These are phyloP conservation scores for Deilephila elpenor DNA, from an alignment of 2,888 invertebrate species.

Conservation along the genomic window DNA sequence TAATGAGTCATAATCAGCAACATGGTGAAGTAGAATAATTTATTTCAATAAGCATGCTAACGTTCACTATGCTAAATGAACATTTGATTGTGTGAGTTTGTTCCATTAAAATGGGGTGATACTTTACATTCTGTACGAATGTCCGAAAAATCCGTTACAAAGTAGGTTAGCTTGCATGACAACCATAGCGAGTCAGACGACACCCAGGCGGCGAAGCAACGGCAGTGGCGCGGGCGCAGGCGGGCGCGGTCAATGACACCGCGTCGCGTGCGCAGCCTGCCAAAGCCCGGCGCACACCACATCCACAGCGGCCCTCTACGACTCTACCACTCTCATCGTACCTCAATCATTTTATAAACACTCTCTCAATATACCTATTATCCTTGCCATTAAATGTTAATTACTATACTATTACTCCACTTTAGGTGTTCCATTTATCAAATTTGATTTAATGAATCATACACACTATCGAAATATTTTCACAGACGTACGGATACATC, in stretches of 20 bases:
- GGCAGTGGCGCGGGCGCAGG: conserved; percentile 38
- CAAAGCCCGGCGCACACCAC: conserved; percentile 23
- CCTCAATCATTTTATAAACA: background rate
- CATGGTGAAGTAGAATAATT: background rate
- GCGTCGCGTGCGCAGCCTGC: conserved; percentile 47
- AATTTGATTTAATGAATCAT: too few relatives aligned
- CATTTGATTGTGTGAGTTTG: background rate
- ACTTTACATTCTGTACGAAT: background rate
- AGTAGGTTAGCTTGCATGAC: conserved; percentile 37
- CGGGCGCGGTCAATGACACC: conserved; percentile 31
- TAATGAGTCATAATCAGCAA: background rate
- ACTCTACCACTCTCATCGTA: conserved; percentile 1
- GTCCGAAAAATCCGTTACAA: conserved; percentile 26
- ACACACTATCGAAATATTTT: too few relatives aligned
- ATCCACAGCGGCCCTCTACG: background rate
- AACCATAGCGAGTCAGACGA: conserved; percentile 58
- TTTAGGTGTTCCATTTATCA: too few relatives aligned
- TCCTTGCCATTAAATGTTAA: too few relatives aligned
- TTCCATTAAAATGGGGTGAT: background rate
- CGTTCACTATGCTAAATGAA: too few relatives aligned
- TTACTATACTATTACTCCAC: too few relatives aligned
- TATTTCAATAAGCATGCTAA: too few relatives aligned
- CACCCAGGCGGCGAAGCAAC: conserved; percentile 42
- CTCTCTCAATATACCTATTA: background rate
- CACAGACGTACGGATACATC: too few relatives aligned